Conservation (phyloP, 2,113 vertebrate species). For the Lonchura striata region DNA sequence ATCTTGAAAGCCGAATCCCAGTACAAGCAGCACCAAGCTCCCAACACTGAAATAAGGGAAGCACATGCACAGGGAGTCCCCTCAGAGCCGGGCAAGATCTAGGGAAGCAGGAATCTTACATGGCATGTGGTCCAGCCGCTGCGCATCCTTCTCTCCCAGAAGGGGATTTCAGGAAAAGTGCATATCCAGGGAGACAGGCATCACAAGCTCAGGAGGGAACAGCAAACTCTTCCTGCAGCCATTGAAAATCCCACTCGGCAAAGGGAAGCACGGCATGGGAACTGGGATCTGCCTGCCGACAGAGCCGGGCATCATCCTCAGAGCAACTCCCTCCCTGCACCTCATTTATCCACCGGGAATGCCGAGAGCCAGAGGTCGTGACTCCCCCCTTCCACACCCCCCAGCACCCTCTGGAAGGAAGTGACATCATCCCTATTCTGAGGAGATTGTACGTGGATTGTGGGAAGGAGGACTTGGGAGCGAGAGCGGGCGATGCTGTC, state of each 20-base stretch:
- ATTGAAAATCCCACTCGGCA: constrained; percentile 1
- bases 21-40: background rate
- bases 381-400: constrained; percentile 61
- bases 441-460: constrained; percentile 56
- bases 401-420: constrained; percentile 64
- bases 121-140: constrained; percentile 41
- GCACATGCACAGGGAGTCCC: background rate
- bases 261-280: background rate
- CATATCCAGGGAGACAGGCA: background rate
- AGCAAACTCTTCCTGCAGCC: constrained; percentile 42
- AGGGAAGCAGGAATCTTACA: constrained; percentile 52
- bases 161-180: constrained; percentile 9
- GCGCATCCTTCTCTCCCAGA: constrained; percentile 36
- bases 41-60: background rate
- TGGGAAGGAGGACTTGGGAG: constrained; percentile 53
- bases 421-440: constrained; percentile 74
- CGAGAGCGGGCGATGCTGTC: background rate
- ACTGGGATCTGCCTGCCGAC: background rate
- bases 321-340: background rate
- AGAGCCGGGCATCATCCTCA: background rate
- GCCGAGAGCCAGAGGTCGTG: constrained; percentile 44
- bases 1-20: background rate
- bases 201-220: constrained; percentile 34
- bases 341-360: background rate
- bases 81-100: background rate